Conservation (phyloP, 92 coral and sea anemone species). For the Desmophyllum pertusum region DNA sequence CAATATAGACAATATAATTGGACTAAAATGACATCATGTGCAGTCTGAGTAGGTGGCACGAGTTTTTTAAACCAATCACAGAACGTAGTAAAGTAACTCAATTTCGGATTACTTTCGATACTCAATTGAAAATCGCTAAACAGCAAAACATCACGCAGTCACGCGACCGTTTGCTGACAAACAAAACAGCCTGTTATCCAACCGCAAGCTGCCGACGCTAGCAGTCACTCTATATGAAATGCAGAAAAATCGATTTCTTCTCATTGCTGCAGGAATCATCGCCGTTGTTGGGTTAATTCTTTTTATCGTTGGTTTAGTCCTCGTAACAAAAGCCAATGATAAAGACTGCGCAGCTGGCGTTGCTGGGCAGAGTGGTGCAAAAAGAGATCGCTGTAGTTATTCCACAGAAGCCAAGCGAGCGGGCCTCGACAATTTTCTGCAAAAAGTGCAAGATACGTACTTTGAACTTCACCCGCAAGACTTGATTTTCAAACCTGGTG, state of each 20-base stretch:
- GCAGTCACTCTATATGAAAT: too few species aligned
- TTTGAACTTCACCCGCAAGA: constrained; percentile 48
- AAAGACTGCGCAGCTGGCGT: constrained; percentile 1
- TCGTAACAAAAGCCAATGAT: constrained; percentile 39
- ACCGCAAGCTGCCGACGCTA: too few species aligned
- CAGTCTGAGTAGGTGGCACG: too few species aligned
- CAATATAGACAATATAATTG: too few species aligned
- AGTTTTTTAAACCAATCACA: too few species aligned
- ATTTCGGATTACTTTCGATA: too few species aligned
- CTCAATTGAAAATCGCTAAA: too few species aligned
- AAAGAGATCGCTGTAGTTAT: constrained; percentile 11
- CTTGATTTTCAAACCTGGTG: constrained; percentile 49
- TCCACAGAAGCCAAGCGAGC: constrained; percentile 72
- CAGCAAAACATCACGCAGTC: too few species aligned
- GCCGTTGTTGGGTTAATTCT: constrained; percentile 48
- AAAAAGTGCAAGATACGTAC: constrained; percentile 62
- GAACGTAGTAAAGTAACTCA: too few species aligned
- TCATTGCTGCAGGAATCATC: constrained; percentile 32
- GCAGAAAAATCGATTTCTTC: neutral
- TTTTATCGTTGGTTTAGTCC: constrained; percentile 66
- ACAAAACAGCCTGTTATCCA: too few species aligned
- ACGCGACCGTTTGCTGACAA: too few species aligned
- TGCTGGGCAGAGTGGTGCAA: neutral
- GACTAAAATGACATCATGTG: too few species aligned
- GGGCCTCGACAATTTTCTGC: constrained; percentile 66